Percentiles rank a stretch among this genome's conserved stretches.
Evolutionary conservation across 2,113 vertebrate genomes (phyloP).

Genomic region (Anarrhichthys ocellatus): DNA sequence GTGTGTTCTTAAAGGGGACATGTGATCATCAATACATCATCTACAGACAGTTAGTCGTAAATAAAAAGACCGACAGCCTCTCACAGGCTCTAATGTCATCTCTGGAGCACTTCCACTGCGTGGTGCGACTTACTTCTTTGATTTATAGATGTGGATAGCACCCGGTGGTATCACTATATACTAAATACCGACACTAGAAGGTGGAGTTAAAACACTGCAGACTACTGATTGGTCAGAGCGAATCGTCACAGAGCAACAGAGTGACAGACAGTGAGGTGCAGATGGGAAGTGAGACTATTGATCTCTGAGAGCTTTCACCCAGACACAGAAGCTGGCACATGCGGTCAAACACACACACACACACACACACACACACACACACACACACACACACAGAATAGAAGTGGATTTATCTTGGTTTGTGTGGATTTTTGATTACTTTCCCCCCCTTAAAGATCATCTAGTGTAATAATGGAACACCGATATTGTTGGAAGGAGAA

Average conservation of each 20-base stretch:
- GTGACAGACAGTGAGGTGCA: slow-evolving; percentile 44
- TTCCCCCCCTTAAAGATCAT: background rate
- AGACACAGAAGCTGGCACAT: slow-evolving; percentile 28
- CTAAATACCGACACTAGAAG: no score
- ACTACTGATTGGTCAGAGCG: no score
- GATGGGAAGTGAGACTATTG: slow-evolving; percentile 67
- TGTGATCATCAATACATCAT: background rate
- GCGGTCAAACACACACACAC: background rate
- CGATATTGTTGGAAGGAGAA: slow-evolving; percentile 14
- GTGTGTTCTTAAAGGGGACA: background rate
- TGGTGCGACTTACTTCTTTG: no score
- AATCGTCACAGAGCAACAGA: background rate
- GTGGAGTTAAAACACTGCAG: no score
- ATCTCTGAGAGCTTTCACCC: slow-evolving; percentile 55
- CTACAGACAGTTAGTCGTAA: background rate
- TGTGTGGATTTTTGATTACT: slow-evolving; percentile 4
- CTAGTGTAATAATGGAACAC: slow-evolving; percentile 15
- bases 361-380: slow-evolving; percentile 28
- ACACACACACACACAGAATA: background rate
- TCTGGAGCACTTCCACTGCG: background rate
- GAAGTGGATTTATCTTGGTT: background rate
- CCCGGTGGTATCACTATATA: no score
- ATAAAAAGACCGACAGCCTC: slow-evolving; percentile 6
- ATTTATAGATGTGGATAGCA: no score
- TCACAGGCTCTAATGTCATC: slow-evolving; percentile 10